These are phyloP conservation scores for Hippotragus niger DNA, from an alignment of 2,113 vertebrate genomes.

Conservation along the genomic window DNA sequence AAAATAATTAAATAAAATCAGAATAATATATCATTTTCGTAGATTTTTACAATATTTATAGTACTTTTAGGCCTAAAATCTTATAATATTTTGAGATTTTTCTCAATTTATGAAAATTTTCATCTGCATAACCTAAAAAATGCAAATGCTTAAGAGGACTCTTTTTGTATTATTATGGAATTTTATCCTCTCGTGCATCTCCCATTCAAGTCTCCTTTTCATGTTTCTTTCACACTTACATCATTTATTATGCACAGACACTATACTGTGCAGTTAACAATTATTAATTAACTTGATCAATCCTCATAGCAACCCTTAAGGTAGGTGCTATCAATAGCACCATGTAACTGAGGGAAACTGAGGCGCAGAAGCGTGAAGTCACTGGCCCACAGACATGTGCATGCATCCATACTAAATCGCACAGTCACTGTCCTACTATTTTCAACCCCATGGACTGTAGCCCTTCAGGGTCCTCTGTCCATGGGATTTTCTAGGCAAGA, in stretches of 20 bases:
- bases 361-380: background rate
- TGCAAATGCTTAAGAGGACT: background rate
- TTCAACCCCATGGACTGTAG: background rate
- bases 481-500: background rate
- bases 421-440: background rate
- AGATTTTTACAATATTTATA: background rate
- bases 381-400: background rate
- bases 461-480: background rate
- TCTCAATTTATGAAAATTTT: background rate
- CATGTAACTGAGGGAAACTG: background rate
- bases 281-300: no score
- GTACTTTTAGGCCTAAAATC: background rate
- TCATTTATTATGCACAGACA: background rate
- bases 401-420: background rate
- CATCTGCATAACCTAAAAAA: background rate
- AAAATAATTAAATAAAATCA: background rate
- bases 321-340: background rate
- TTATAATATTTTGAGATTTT: background rate
- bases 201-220: background rate
- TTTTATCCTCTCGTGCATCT: background rate
- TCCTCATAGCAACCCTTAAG: background rate
- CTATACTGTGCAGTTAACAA: background rate
- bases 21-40: background rate
- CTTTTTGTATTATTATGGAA: background rate
- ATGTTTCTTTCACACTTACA: background rate